Percentiles rank a stretch among this genome's conserved stretches.
phyloP scores from a whole-genome alignment of 2,888 invertebrate species.

The Macrophya annulata region DNA sequence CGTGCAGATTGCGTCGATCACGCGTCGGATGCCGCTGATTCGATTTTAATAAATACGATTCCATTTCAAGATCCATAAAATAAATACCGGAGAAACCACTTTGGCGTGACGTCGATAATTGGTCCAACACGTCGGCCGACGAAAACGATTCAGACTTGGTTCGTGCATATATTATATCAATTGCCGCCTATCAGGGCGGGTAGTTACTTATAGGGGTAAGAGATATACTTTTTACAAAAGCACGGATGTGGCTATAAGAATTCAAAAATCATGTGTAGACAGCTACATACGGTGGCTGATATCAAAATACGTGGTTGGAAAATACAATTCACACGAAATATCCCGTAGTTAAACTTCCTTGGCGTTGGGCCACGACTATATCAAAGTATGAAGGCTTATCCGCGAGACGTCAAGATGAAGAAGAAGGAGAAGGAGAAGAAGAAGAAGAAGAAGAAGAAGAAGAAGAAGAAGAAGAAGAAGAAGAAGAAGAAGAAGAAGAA shows the following conservation, averaged over 20 bases:
- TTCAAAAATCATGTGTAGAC: constrained; percentile 20
- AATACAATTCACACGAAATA: not conserved
- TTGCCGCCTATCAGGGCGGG: not conserved
- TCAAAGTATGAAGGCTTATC: constrained; percentile 24
- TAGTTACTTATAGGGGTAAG: not conserved
- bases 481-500: not conserved
- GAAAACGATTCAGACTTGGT: constrained; percentile 4
- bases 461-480: constrained; percentile 2
- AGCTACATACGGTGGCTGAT: constrained; percentile 21
- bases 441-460: not conserved
- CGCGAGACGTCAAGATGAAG: not conserved
- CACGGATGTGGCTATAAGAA: not conserved
- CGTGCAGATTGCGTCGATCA: constrained; percentile 54
- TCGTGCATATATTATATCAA: not conserved
- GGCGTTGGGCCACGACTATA: constrained; percentile 34
- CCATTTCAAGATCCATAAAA: constrained; percentile 29
- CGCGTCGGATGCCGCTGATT: constrained; percentile 48
- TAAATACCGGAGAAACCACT: constrained; percentile 41
- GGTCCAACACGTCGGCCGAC: constrained; percentile 32
- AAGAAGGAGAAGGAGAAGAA: constrained; percentile 4
- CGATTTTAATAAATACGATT: constrained; percentile 51
- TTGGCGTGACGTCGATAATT: constrained; percentile 50
- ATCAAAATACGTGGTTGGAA: constrained; percentile 36
- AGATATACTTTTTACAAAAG: not conserved
- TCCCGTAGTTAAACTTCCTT: constrained; percentile 32